Percentiles rank a stretch among this genome's conserved stretches.
phyloP scores from a whole-genome alignment of 2,797 vertebrate genomes.

The Ciconia nigra region DNA sequence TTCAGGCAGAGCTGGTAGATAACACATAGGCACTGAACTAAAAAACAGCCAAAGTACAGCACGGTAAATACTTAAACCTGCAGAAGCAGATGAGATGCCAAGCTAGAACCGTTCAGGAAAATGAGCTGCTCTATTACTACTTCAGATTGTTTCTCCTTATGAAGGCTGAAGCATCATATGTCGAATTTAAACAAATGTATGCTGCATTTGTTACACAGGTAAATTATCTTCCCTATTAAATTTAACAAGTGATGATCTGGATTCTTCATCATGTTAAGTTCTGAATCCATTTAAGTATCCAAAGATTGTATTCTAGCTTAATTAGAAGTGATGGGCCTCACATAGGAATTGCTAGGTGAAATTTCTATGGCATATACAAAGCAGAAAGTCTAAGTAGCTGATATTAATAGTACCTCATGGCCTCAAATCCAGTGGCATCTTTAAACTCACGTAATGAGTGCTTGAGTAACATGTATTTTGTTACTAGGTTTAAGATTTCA shows the following conservation, averaged over 20 bases:
- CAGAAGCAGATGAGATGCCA: background rate
- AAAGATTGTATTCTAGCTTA: background rate
- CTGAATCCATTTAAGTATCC: background rate
- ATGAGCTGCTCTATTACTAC: background rate
- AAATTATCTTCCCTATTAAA: background rate
- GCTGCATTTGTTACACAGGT: background rate
- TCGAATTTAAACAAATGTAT: background rate
- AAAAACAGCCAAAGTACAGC: background rate
- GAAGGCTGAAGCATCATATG: background rate
- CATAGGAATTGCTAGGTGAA: background rate
- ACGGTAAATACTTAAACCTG: background rate
- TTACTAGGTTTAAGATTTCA: background rate
- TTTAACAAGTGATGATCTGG: background rate
- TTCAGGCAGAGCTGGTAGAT: background rate
- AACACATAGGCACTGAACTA: background rate
- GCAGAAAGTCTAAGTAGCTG: background rate
- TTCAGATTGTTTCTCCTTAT: background rate
- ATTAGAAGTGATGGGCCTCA: background rate
- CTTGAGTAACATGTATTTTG: background rate
- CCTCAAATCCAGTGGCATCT: background rate
- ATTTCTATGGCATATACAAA: background rate
- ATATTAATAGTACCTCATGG: background rate
- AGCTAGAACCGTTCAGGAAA: background rate
- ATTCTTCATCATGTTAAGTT: background rate
- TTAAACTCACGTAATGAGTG: accelerated